Conservation (phyloP, 2,797 vertebrate species). For the Cirrhinus molitorella region DNA sequence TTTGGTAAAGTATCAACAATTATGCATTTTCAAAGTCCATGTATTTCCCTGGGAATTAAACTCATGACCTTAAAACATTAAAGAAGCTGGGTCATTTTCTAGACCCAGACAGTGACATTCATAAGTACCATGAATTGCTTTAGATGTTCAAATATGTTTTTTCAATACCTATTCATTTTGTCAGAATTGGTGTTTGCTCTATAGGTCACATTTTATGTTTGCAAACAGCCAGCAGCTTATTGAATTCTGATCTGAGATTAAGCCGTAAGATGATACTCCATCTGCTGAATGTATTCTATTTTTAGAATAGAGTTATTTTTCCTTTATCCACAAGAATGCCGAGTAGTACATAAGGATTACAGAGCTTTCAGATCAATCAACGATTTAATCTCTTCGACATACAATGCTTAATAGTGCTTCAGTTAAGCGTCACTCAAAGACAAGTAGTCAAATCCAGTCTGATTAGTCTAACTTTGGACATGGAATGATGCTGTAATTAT, state of each 20-base stretch:
- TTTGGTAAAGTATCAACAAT: constrained; percentile 73
- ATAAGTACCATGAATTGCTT: background rate
- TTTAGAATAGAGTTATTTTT: background rate
- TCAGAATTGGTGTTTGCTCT: background rate
- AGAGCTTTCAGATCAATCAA: background rate
- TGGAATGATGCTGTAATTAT: background rate
- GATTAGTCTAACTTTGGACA: background rate
- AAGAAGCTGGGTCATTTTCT: background rate
- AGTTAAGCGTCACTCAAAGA: background rate
- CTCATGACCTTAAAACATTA: background rate
- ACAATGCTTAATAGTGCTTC: background rate
- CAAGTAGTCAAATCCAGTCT: background rate
- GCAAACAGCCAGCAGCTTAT: constrained; percentile 29
- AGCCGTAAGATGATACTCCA: background rate
- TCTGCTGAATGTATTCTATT: background rate
- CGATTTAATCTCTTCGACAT: background rate
- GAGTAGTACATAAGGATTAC: background rate
- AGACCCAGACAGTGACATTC: background rate
- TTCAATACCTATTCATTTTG: constrained; percentile 19
- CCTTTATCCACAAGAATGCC: background rate
- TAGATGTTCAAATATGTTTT: constrained; percentile 23
- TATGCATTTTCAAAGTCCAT: background rate
- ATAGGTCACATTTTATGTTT: background rate
- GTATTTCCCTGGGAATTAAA: no score
- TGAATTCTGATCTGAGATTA: background rate